phyloP scores from a whole-genome alignment of 2,797 vertebrate genomes.

The Toxotes lorentzi region DNA sequence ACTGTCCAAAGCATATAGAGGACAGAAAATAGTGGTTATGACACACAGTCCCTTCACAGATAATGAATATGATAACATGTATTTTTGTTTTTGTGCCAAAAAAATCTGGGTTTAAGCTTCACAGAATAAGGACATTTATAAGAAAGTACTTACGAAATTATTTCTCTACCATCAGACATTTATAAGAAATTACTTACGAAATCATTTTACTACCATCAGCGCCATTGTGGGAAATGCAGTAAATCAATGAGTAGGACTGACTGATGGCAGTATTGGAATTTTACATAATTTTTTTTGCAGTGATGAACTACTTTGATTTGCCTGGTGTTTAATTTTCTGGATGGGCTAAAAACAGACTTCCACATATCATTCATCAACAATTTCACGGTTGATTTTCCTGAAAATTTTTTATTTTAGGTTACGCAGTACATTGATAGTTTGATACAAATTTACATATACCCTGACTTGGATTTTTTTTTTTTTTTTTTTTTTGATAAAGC shows the following conservation, averaged over 20 bases:
- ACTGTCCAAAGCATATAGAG: not conserved
- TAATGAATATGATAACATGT: not conserved
- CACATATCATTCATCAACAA: no score
- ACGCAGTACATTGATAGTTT: no score
- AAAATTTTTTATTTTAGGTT: not conserved
- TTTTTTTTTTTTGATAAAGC: not conserved
- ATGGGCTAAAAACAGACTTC: not conserved
- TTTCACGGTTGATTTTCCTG: conserved; percentile 10
- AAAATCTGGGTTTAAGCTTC: not conserved
- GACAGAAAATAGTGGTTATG: not conserved
- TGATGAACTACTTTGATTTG: conserved; percentile 6
- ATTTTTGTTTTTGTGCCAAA: not conserved
- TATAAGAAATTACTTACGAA: no score
- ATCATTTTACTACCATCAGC: no score
- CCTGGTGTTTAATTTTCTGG: not conserved
- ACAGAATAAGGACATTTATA: not conserved
- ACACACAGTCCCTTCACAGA: not conserved
- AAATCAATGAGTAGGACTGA: conserved; percentile 5
- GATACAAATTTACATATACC: no score
- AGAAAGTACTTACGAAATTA: not conserved
- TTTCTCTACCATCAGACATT: no score
- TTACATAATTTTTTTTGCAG: not conserved
- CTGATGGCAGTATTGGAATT: conserved; percentile 4
- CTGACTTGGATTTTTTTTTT: no score
- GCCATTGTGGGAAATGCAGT: not conserved